Conservation (phyloP, 2,797 vertebrate species). For the Cygnus olor region DNA sequence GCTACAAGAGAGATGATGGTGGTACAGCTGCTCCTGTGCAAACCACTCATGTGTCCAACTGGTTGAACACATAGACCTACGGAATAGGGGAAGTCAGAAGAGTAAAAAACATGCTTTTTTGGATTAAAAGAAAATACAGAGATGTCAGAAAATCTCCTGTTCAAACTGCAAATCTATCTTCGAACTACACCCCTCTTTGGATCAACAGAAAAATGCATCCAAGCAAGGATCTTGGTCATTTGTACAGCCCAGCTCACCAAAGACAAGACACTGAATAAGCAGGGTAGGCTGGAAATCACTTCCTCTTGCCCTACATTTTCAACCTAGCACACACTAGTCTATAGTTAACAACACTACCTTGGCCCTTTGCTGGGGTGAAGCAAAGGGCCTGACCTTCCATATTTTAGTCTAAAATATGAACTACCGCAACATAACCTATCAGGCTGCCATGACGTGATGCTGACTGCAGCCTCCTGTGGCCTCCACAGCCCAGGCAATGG, state of each 20-base stretch:
- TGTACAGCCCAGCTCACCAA: not conserved
- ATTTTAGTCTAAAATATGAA: not conserved
- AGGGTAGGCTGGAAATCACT: not conserved
- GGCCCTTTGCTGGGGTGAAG: not conserved
- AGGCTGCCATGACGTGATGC: accelerated
- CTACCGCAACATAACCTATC: not conserved
- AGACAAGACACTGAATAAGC: not conserved
- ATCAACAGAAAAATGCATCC: not conserved
- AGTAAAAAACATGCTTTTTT: not conserved
- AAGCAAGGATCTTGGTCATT: not conserved
- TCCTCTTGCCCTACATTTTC: not conserved
- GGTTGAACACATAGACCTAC: not conserved
- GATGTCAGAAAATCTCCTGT: not conserved
- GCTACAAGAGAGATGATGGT: not conserved
- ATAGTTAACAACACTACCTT: not conserved
- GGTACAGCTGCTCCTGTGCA: not conserved
- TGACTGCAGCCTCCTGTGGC: not conserved
- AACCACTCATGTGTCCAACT: accelerated
- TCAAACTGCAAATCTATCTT: not conserved
- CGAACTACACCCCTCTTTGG: accelerated
- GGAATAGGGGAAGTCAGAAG: not conserved
- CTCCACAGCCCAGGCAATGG: not conserved
- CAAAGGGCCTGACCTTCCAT: accelerated
- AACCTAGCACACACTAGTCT: too few species aligned
- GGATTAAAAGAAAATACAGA: not conserved